phyloP scores from a whole-genome alignment of 2,888 invertebrate species.

The Amblyteles armatorius region DNA sequence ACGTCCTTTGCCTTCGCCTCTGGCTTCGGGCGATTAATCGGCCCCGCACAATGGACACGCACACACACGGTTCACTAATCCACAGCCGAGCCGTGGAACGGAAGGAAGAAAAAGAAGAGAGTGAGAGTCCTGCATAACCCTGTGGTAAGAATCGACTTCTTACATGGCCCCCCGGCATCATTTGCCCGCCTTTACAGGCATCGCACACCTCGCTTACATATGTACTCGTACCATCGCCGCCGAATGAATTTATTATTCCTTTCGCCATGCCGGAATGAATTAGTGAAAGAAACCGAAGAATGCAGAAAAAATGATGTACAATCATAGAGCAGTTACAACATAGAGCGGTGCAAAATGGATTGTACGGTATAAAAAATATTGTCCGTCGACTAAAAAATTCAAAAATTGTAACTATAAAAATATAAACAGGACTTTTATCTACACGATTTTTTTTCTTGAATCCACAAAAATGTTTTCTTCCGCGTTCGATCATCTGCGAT shows the following conservation, averaged over 20 bases:
- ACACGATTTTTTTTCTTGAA: too few relatives aligned
- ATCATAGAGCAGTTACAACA: too few relatives aligned
- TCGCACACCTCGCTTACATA: neutral
- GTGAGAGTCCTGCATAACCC: conserved; percentile 47
- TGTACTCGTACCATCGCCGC: conserved; percentile 18
- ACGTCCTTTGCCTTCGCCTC: conserved; percentile 47
- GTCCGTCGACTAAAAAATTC: too few relatives aligned
- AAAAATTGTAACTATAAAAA: too few relatives aligned
- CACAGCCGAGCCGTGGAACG: conserved; percentile 35
- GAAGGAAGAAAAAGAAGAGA: conserved; percentile 27
- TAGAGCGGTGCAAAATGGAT: too few relatives aligned
- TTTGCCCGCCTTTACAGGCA: neutral
- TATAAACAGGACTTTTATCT: too few relatives aligned
- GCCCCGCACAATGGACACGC: conserved; percentile 49
- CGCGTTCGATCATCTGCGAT: too few relatives aligned
- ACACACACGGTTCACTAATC: conserved; percentile 49
- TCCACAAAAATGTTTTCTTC: too few relatives aligned
- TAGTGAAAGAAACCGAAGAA: too few relatives aligned
- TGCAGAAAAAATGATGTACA: too few relatives aligned
- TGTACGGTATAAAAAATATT: too few relatives aligned
- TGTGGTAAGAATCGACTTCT: conserved; percentile 64
- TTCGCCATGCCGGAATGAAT: conserved; percentile 2
- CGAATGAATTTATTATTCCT: conserved; percentile 52
- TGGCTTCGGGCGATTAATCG: conserved; percentile 62
- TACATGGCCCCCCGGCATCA: conserved; percentile 23